Evolutionary conservation across 2,888 invertebrate genomes (phyloP).

Genomic region (Keiferia lycopersicella): DNA sequence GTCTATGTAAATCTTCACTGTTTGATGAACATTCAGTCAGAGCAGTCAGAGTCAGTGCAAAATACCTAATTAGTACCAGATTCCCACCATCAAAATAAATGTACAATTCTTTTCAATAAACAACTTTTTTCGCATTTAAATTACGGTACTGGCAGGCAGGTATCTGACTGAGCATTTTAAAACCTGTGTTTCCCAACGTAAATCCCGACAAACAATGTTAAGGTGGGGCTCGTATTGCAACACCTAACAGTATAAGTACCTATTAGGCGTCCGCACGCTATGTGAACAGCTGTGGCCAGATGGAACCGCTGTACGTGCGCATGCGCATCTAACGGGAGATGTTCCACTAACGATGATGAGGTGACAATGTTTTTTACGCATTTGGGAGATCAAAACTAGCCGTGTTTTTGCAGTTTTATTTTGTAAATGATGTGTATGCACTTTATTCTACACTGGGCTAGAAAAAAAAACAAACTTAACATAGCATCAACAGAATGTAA

Average conservation of each 20-base stretch:
- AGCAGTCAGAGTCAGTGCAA: slow-evolving; percentile 2
- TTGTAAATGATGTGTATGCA: not conserved
- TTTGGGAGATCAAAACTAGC: not conserved
- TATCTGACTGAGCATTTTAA: slow-evolving; percentile 2
- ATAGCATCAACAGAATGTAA: not conserved
- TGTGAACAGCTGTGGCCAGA: slow-evolving; percentile 24
- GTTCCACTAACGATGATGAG: slow-evolving; percentile 4
- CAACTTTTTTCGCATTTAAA: not conserved
- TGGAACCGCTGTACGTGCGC: slow-evolving; percentile 20
- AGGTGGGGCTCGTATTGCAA: slow-evolving; percentile 13
- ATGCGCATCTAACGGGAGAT: slow-evolving; percentile 22
- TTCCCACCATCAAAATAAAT: slow-evolving; percentile 5
- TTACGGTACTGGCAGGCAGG: not conserved
- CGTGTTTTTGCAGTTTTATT: not conserved
- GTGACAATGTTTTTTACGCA: slow-evolving; percentile 14
- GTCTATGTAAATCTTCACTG: not conserved
- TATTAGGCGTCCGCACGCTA: slow-evolving; percentile 17
- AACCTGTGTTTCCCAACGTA: slow-evolving; percentile 12
- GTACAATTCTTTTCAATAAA: not conserved
- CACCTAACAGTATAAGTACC: slow-evolving; percentile 1
- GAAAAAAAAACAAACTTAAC: too few relatives aligned
- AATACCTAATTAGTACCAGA: not conserved
- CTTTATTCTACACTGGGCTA: too few relatives aligned
- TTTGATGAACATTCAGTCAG: not conserved
- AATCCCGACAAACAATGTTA: slow-evolving; percentile 5